Evolutionary conservation across 2,888 invertebrate species (phyloP), one percentile per base, ranked within the genome.

Genomic region (Synergus umbraculus): DNA sequence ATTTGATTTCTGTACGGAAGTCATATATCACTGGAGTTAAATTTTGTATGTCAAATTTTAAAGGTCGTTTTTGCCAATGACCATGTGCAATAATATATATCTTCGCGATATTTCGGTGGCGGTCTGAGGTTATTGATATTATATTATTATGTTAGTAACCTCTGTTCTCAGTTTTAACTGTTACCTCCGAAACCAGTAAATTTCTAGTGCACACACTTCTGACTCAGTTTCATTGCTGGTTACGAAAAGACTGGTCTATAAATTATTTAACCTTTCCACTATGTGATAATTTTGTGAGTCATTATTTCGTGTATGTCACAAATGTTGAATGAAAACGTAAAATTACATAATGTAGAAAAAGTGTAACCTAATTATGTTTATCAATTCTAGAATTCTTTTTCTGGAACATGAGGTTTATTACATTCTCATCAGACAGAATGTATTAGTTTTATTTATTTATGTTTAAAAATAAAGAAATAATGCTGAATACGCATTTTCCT

Each of bases 231-330:
- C 13, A 64, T 64, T 63, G 5, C 64, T 29, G 13, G 29, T 64
- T 64, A 12, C 29, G 64, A 22, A 29, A 22, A 64, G 22, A 64
- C 29, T 64, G 64, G 64, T 29, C 29, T 64, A 64, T 64, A 37
- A 37, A 37, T 64, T 37, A 37, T 64, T 64, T 37, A 64, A 64
- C 29, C 64, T 64, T 64, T 37, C 58, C 58, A 58, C 58, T 64
- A 37, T 64, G 64, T 15, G 37, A 64, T 13, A 12, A 64, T 29
- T 37, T 64, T 5, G 37, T 64, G 64, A 37, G 13, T 64, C 15
- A 64, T 2, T 64, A 37, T 64, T 64, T 64, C 64, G 64, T 22
- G 64, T 13, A 37, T 64, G 7, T 64, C 37, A 15, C 29, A 64
- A 15, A 37, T 64, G 4, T 37, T 13, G 37, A 37, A 64, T 37